Evolutionary conservation across 2,888 invertebrate species (phyloP).

Genomic region (Calameuta pallipes): DNA sequence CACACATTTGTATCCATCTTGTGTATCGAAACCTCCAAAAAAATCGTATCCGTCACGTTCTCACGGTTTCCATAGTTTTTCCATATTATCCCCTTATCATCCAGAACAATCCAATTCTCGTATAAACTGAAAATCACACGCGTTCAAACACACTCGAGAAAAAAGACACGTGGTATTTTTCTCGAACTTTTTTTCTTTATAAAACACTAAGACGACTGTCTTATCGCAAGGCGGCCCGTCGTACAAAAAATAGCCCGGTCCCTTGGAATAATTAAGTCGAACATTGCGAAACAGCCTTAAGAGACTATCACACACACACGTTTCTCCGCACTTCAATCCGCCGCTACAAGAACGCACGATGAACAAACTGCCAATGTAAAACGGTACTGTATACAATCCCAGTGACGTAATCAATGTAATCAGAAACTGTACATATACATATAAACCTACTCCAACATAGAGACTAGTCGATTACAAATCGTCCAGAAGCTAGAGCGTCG

Average conservation of each 20-base stretch:
- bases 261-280: not conserved
- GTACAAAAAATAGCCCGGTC: not conserved
- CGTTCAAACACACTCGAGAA: not conserved
- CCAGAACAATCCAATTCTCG: not conserved
- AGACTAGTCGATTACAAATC: not conserved
- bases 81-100: not conserved
- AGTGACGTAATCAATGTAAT: not conserved
- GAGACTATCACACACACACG: not conserved
- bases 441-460: not conserved
- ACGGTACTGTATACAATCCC: not conserved
- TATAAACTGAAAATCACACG: not conserved
- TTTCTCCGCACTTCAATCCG: not conserved
- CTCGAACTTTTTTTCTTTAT: not conserved
- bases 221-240: not conserved
- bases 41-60: not conserved
- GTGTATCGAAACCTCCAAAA: not conserved
- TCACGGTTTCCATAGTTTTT: not conserved
- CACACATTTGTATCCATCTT: slow-evolving; percentile 57
- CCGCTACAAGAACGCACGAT: not conserved
- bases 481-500: not conserved
- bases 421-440: not conserved
- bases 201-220: not conserved
- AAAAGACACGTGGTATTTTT: not conserved
- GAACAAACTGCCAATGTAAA: not conserved
- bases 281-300: not conserved